Evolutionary conservation across 1,140 invertebrate species (phyloP).

Genomic region (Papilio machaon): DNA sequence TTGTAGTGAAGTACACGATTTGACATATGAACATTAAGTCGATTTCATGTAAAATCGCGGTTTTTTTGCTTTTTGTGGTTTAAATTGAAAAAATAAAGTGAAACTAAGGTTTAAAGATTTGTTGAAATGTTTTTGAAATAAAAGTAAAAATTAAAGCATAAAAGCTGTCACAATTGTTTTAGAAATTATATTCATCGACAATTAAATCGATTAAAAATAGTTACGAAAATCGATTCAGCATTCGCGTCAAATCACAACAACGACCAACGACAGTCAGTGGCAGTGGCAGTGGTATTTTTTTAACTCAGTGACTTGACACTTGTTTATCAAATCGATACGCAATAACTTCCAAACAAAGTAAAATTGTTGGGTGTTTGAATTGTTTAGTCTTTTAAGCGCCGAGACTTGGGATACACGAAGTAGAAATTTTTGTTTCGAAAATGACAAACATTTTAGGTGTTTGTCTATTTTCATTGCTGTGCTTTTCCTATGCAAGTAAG

Average conservation of each 20-base stretch:
- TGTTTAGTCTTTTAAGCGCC: slow-evolving; percentile 58
- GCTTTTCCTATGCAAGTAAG: slow-evolving; percentile 70
- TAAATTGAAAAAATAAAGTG: neutral
- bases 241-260: neutral
- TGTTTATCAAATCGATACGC: slow-evolving; percentile 71
- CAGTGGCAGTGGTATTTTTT: neutral
- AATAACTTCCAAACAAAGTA: slow-evolving; percentile 73
- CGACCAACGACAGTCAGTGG: neutral
- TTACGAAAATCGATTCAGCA: neutral
- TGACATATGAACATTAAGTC: neutral
- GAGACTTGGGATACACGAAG: slow-evolving; percentile 42
- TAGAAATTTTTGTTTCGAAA: slow-evolving; percentile 49
- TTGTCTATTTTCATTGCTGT: slow-evolving; percentile 64
- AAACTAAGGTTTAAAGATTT: neutral
- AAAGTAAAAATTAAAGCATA: neutral
- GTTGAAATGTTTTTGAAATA: neutral
- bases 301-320: slow-evolving; percentile 56
- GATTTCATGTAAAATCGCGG: neutral
- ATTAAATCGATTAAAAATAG: neutral
- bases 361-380: slow-evolving; percentile 64
- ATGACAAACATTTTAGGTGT: slow-evolving; percentile 73
- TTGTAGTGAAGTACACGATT: neutral
- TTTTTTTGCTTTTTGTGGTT: neutral
- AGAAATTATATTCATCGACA: neutral
- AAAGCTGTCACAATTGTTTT: neutral